Conservation (phyloP, 2,888 invertebrate genomes). For the Caradrina kadenii region DNA sequence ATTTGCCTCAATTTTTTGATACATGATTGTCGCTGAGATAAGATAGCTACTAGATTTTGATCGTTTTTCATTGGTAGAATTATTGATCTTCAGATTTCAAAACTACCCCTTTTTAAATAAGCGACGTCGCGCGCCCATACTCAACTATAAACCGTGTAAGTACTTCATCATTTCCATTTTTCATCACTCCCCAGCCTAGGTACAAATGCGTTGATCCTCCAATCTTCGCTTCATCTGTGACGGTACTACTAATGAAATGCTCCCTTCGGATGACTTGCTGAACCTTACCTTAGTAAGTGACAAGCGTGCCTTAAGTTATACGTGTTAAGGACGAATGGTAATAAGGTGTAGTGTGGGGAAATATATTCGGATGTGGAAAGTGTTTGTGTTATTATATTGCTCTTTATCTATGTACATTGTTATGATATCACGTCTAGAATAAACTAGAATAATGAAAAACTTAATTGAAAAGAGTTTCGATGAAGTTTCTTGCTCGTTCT, state of each 20-base stretch:
- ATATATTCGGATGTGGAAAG: background rate
- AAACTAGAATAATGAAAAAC: too few relatives aligned
- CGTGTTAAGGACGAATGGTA: background rate
- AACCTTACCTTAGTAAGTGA: background rate
- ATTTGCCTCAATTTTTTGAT: too few relatives aligned
- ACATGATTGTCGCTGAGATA: too few relatives aligned
- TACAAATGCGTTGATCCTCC: slow-evolving; percentile 43
- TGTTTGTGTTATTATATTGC: background rate
- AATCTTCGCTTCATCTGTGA: slow-evolving; percentile 40
- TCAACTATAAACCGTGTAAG: background rate
- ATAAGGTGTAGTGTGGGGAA: background rate
- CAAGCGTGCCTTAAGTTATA: slow-evolving; percentile 1
- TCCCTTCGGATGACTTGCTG: background rate
- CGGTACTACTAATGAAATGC: slow-evolving; percentile 36
- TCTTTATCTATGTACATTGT: too few relatives aligned
- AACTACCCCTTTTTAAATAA: background rate
- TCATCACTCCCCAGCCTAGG: background rate
- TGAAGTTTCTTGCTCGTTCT: too few relatives aligned
- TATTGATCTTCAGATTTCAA: too few relatives aligned
- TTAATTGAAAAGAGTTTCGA: too few relatives aligned
- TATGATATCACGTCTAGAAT: too few relatives aligned
- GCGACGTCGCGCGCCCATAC: background rate
- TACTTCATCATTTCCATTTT: slow-evolving; percentile 30
- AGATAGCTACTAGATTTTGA: too few relatives aligned
- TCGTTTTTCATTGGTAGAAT: too few relatives aligned